Conservation (phyloP, 2,888 invertebrate species). For the Drosophila mayaguana region DNA sequence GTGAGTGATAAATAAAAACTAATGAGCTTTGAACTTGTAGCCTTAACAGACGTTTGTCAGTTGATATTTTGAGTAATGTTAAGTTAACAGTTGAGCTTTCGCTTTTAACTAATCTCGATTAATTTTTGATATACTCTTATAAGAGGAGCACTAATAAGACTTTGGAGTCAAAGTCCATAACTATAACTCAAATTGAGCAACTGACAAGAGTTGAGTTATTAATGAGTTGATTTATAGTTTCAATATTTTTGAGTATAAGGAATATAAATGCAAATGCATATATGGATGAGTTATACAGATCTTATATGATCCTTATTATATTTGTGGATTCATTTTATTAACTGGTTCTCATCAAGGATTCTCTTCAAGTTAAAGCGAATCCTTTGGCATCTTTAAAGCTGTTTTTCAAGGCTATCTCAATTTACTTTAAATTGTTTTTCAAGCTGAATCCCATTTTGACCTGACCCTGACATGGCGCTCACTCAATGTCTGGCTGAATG, state of each 20-base stretch:
- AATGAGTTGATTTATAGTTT: too few species aligned
- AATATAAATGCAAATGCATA: too few species aligned
- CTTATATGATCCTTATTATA: neutral
- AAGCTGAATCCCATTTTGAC: slow-evolving; percentile 10
- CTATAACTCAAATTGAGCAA: too few species aligned
- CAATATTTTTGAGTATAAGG: too few species aligned
- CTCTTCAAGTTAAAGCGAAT: neutral
- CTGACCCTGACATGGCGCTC: slow-evolving; percentile 39
- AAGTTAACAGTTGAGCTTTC: neutral
- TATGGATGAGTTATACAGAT: neutral
- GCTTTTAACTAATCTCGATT: neutral
- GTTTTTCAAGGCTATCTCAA: neutral
- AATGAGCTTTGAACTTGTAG: neutral
- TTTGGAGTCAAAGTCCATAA: too few species aligned
- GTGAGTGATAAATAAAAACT: neutral
- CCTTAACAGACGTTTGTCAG: neutral
- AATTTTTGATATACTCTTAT: too few species aligned
- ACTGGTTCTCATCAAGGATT: slow-evolving; percentile 7
- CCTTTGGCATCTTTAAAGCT: neutral
- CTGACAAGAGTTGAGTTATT: too few species aligned
- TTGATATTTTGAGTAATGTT: neutral
- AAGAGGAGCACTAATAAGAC: too few species aligned
- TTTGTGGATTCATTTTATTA: neutral
- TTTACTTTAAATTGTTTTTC: too few species aligned
- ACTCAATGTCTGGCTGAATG: neutral